Conservation (phyloP, 2,113 vertebrate genomes). For the Glareola pratincola region DNA sequence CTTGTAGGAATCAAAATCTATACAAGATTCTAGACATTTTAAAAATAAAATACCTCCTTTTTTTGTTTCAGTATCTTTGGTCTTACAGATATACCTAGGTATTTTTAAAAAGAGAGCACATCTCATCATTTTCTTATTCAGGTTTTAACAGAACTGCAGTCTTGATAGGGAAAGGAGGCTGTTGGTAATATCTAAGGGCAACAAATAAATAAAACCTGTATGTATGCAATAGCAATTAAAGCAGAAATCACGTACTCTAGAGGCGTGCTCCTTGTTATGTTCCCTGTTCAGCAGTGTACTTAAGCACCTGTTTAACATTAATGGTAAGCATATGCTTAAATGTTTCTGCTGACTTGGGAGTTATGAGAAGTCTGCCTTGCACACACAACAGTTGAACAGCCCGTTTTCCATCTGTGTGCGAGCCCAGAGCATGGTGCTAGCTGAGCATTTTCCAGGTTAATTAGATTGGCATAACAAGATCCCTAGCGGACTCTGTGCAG, state of each 20-base stretch:
- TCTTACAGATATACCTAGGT: not conserved
- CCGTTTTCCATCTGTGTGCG: slow-evolving; percentile 18
- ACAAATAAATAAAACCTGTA: not conserved
- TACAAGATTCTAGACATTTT: not conserved
- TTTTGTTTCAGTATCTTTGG: not conserved
- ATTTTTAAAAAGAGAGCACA: not conserved
- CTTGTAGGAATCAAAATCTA: not conserved
- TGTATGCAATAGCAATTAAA: not conserved
- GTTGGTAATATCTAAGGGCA: not conserved
- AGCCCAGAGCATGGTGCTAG: slow-evolving; percentile 30
- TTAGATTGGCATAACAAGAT: slow-evolving; percentile 64
- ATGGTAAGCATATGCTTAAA: slow-evolving; percentile 53
- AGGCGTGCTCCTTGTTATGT: slow-evolving; percentile 3
- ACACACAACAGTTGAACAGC: not conserved
- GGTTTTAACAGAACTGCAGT: not conserved
- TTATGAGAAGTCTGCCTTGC: slow-evolving; percentile 15
- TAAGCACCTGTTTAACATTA: slow-evolving; percentile 65
- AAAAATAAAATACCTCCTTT: not conserved
- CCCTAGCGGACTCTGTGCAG: slow-evolving; percentile 25
- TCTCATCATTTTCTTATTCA: not conserved
- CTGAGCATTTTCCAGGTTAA: slow-evolving; percentile 63
- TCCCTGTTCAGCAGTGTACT: slow-evolving; percentile 15
- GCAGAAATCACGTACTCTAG: not conserved
- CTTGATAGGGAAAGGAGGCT: not conserved
- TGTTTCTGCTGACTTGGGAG: slow-evolving; percentile 50